A percentile compares a stretch with the other conserved stretches of the same genome.
Evolutionary conservation across 2,888 invertebrate species (phyloP).

Genomic region (Mesorhabditis spiculigera): DNA sequence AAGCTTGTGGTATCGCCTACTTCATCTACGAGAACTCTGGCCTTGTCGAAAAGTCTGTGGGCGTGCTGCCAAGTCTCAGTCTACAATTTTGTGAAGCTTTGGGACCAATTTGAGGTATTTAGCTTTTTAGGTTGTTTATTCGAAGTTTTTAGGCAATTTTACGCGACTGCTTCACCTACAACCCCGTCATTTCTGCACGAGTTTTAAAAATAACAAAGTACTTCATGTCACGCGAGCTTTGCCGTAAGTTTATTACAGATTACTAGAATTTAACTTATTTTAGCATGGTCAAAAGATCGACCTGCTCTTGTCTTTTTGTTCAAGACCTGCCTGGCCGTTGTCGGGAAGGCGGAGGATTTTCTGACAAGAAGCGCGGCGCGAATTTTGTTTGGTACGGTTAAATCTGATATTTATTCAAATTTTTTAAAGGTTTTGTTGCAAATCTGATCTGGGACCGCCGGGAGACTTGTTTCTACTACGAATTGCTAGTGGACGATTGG

Average conservation of each 20-base stretch:
- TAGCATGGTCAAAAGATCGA: too few species aligned
- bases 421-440: background rate
- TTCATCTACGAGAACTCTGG: background rate
- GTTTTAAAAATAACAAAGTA: background rate
- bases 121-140: background rate
- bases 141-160: too few species aligned
- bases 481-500: background rate
- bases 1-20: too few species aligned
- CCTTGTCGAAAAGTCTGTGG: background rate
- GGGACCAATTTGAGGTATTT: background rate
- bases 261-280: too few species aligned
- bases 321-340: background rate
- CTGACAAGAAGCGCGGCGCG: background rate
- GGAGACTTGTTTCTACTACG: background rate
- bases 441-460: background rate
- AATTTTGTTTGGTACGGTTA: background rate
- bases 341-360: background rate
- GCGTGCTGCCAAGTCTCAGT: background rate
- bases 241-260: slow-evolving; percentile 1
- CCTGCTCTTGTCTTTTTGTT: background rate
- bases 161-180: background rate
- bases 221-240: background rate
- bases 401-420: background rate
- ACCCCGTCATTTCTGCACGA: background rate
- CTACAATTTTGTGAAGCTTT: background rate